A percentile compares a stretch with the other conserved stretches of the same genome.
phyloP scores from a whole-genome alignment of 2,113 vertebrate species.

The Crotalus tigris region DNA sequence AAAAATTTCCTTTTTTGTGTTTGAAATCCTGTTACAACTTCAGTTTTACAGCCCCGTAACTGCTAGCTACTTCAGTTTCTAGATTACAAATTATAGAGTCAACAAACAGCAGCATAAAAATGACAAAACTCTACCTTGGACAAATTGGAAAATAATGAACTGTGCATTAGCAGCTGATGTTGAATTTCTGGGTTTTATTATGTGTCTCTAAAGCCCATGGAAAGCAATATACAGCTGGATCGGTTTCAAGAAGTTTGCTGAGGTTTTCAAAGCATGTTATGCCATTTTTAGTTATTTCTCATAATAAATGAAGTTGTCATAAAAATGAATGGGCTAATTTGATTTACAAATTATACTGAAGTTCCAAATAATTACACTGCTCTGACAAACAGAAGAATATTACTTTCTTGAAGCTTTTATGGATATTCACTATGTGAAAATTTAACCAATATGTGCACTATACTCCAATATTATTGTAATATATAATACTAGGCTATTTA shows the following conservation, averaged over 20 bases:
- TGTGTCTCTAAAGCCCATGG: not conserved
- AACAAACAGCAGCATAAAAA: not conserved
- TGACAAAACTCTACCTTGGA: not conserved
- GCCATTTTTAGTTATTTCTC: slow-evolving; percentile 8
- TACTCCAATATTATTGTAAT: not conserved
- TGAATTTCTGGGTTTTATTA: not conserved
- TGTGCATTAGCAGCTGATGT: not conserved
- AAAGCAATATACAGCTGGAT: not conserved
- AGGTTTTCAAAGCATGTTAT: not conserved
- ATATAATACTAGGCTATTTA: not conserved
- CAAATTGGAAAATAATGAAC: slow-evolving; percentile 21
- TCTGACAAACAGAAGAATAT: slow-evolving; percentile 6
- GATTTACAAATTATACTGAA: slow-evolving; percentile 9
- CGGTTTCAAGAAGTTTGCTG: slow-evolving; percentile 1
- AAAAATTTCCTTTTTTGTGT: not conserved
- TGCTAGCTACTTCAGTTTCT: not conserved
- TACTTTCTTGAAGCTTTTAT: not conserved
- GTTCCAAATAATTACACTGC: slow-evolving; percentile 17
- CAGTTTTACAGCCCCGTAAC: not conserved
- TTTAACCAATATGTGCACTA: not conserved
- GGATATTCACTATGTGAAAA: not conserved
- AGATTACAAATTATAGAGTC: not conserved
- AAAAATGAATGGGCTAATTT: slow-evolving; percentile 16
- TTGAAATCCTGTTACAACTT: not conserved
- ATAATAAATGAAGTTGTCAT: slow-evolving; percentile 6